Percentiles rank a stretch among this genome's conserved stretches.
phyloP scores from a whole-genome alignment of 2,888 invertebrate genomes.

The Adineta ricciae region DNA sequence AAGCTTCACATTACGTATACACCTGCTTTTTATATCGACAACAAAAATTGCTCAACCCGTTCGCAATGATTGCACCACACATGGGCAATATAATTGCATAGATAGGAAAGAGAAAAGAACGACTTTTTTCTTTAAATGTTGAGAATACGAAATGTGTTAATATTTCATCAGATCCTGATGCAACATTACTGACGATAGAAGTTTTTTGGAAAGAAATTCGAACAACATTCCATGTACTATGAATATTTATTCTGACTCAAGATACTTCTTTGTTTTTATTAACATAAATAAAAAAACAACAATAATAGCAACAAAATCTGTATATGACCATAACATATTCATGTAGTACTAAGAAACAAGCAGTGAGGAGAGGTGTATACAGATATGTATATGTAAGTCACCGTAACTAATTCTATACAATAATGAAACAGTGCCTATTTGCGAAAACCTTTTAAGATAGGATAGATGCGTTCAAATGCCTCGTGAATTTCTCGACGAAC shows the following conservation, averaged over 20 bases:
- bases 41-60: background rate
- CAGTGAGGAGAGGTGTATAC: background rate
- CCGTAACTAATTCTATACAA: background rate
- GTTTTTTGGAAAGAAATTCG: too few relatives aligned
- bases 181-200: too few relatives aligned
- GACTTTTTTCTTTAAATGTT: background rate
- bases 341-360: background rate
- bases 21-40: background rate
- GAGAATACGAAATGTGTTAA: background rate
- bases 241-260: background rate
- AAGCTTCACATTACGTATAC: background rate
- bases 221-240: too few relatives aligned
- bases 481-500: constrained; percentile 78
- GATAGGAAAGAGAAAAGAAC: background rate
- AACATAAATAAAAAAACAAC: background rate
- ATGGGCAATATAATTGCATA: background rate
- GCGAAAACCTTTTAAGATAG: constrained; percentile 81
- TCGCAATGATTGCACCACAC: background rate
- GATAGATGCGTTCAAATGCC: constrained; percentile 84
- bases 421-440: constrained; percentile 52
- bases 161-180: background rate
- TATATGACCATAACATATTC: background rate
- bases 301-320: background rate
- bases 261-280: background rate
- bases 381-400: background rate